Evolutionary conservation across 2,888 invertebrate genomes (phyloP).

Genomic region (Lasioglossum pauxillum): DNA sequence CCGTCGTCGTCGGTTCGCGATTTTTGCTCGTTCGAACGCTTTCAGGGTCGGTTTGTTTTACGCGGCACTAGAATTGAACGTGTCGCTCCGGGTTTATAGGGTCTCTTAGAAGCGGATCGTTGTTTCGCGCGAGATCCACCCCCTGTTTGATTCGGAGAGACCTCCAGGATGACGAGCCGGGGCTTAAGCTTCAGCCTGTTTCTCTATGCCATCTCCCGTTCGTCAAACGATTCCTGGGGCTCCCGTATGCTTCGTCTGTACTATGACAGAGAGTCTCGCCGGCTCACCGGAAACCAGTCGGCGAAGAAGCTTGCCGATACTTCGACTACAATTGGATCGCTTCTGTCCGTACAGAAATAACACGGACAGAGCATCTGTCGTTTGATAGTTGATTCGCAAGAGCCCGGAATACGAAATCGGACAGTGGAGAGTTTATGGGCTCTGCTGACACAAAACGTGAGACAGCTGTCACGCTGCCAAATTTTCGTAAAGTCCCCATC

Average conservation of each 20-base stretch:
- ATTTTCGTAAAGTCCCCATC: neutral
- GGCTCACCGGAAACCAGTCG: neutral
- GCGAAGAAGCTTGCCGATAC: neutral
- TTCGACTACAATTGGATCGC: neutral
- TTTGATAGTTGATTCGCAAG: neutral
- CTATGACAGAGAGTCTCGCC: neutral
- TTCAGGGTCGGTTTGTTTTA: slow-evolving; percentile 16
- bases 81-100: slow-evolving; percentile 28
- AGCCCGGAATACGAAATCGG: neutral
- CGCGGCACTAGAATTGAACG: slow-evolving; percentile 18
- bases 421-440: neutral
- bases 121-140: slow-evolving; percentile 5
- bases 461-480: neutral
- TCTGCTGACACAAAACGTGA: neutral
- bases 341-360: neutral
- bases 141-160: slow-evolving; percentile 9
- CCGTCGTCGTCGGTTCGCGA: slow-evolving; percentile 8
- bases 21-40: slow-evolving; percentile 32
- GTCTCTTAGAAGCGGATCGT: neutral
- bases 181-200: neutral
- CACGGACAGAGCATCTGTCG: neutral
- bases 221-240: neutral
- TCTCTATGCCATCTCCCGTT: neutral
- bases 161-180: neutral
- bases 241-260: neutral